Conservation (phyloP, 1,140 invertebrate species). For the Drosophila aff. region DNA sequence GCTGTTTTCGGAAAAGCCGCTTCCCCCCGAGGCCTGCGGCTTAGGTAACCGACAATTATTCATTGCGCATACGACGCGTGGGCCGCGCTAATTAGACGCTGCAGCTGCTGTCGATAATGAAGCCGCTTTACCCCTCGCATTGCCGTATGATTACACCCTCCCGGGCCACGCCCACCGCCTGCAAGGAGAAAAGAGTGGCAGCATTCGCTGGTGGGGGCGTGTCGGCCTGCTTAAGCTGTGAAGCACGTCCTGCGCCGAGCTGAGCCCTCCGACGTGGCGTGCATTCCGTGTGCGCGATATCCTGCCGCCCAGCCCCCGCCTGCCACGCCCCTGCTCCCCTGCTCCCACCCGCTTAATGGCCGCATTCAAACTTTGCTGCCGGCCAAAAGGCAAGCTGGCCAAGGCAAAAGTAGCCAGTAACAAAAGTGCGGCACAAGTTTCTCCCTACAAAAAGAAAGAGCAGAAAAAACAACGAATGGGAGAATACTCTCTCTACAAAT, state of each 20-base stretch:
- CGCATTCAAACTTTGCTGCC: slow-evolving; percentile 37
- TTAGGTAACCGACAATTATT: slow-evolving; percentile 64
- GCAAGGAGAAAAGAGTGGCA: not conserved
- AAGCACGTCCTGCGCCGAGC: slow-evolving; percentile 40
- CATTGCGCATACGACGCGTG: slow-evolving; percentile 69
- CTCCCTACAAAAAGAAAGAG: not conserved
- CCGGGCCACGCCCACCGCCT: slow-evolving; percentile 7
- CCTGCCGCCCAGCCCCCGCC: not conserved
- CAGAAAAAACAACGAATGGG: not conserved
- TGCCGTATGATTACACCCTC: slow-evolving; percentile 23
- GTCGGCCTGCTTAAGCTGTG: slow-evolving; percentile 49
- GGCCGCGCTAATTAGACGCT: slow-evolving; percentile 68
- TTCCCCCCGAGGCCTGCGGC: not conserved
- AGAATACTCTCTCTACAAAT: not conserved
- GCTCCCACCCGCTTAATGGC: slow-evolving; percentile 21
- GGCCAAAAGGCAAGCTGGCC: slow-evolving; percentile 43
- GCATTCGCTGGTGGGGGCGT: slow-evolving; percentile 1
- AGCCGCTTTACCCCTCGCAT: slow-evolving; percentile 1
- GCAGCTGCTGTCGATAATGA: slow-evolving; percentile 28
- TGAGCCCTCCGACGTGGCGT: slow-evolving; percentile 42
- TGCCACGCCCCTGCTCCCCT: not conserved
- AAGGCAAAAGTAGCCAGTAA: slow-evolving; percentile 34
- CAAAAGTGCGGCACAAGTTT: slow-evolving; percentile 47
- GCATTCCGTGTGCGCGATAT: slow-evolving; percentile 30
- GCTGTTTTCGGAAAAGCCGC: not conserved